Base-by-base conservation (phyloP, 2,888 invertebrate genomes). In the Vanessa cardui region DNA sequence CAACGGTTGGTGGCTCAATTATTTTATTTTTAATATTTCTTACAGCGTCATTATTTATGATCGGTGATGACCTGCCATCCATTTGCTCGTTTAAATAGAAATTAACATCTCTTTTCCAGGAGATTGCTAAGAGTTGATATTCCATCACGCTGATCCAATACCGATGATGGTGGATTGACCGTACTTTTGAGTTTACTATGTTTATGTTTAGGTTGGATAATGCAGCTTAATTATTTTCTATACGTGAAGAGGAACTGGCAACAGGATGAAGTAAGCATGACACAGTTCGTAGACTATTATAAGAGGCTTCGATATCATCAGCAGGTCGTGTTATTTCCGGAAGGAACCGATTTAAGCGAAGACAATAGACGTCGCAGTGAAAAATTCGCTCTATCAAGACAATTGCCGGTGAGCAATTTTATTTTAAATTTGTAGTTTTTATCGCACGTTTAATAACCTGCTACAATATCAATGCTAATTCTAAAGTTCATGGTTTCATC, bases 191-290 rank as follows among this genome's bases (percentile, higher is more conserved):
- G 3, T 1, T 52, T 56, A 21, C 33, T 49, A 47, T n/a, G 54
- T 58, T 66, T 21, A 46, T 26, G 64, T 39, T 80, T 15, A 96
- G 96, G 96, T 64, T 96, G 96, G 96, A 96, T 97, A 76, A 98
- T 98, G 98, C 97, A 98, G 86, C 89, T 96, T 80, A 96, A 96
- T 71, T 96, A 95, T 76, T 98, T 96, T 86, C 93, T 98, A 63
- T 98, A 97, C 83, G 95, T 98, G 76, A 96, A 96, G 74, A 94
- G 98, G 64, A 95, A 94, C 73, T 98, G 98, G 97, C 95, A 95
- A 69, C 93, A 94, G 68, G 98, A 98, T 82, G 94, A 95, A 83
- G 79, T 88, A 1, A 94, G 94, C 68, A 87, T 98, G 58, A 89
- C 94, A 2, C 94, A 94, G 68, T 95, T 96, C 68, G 90, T 97